A percentile compares a stretch with the other conserved stretches of the same genome.
Evolutionary conservation across 2,113 vertebrate species (phyloP).

Genomic region (Pipra filicauda): DNA sequence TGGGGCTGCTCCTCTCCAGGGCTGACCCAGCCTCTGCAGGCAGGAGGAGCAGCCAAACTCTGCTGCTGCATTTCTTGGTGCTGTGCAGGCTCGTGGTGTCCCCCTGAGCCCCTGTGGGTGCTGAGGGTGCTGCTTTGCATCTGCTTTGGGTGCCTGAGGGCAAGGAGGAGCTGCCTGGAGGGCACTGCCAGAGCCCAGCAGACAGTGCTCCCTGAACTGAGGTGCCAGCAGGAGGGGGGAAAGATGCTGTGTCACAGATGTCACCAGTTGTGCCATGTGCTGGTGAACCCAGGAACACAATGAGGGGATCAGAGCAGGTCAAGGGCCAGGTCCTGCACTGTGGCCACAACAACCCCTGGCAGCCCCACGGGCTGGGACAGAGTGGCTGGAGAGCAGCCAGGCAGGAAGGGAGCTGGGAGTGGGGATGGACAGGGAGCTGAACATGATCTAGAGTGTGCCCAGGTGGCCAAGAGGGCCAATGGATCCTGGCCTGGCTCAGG

Average conservation of each 20-base stretch:
- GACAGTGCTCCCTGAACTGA: rapidly evolving
- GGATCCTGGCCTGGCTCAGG: no score
- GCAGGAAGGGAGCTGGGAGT: no score
- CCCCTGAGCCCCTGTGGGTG: not conserved
- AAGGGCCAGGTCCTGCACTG: not conserved
- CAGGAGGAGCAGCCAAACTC: not conserved
- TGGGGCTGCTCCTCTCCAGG: not conserved
- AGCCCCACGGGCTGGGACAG: no score
- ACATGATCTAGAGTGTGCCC: no score
- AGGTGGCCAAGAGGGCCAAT: no score
- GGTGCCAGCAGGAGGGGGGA: not conserved
- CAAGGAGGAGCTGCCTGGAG: not conserved
- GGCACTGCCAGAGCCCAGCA: rapidly evolving
- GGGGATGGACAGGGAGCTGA: no score
- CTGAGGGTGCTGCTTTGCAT: not conserved
- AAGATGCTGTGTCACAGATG: rapidly evolving
- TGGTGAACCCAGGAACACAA: rapidly evolving
- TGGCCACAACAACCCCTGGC: no score
- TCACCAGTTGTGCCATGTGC: not conserved
- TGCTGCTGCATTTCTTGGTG: not conserved
- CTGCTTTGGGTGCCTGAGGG: not conserved
- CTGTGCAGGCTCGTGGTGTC: rapidly evolving
- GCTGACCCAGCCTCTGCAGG: not conserved
- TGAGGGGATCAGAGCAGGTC: rapidly evolving
- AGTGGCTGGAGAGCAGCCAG: no score